A percentile compares a stretch with the other conserved stretches of the same genome.
Evolutionary conservation across 2,113 vertebrate genomes (phyloP).

Genomic region (Illadopsis cleaveri): DNA sequence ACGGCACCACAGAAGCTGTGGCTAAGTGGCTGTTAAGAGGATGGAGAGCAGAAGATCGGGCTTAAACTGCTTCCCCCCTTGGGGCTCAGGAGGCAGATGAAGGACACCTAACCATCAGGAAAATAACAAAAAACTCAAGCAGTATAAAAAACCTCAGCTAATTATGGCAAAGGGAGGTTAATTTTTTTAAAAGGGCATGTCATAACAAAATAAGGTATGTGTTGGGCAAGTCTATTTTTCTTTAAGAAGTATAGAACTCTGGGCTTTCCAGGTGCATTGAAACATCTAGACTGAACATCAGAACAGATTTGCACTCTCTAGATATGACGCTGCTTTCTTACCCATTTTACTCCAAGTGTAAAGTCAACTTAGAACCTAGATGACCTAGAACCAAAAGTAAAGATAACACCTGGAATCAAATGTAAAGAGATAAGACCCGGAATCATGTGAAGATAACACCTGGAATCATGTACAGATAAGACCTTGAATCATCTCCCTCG

Average conservation of each 20-base stretch:
- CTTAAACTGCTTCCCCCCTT: neutral
- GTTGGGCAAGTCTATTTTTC: neutral
- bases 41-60: neutral
- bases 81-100: neutral
- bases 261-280: neutral
- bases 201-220: accelerated
- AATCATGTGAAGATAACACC: too few species aligned
- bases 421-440: neutral
- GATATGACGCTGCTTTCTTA: accelerated
- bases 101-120: neutral
- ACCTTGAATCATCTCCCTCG: accelerated
- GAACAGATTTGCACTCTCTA: neutral
- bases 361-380: neutral
- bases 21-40: neutral
- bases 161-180: neutral
- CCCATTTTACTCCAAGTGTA: accelerated
- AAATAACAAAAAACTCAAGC: neutral
- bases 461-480: neutral
- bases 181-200: neutral
- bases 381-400: neutral
- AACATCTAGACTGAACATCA: neutral
- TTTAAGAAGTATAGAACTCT: neutral
- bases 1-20: neutral
- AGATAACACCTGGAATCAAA: neutral
- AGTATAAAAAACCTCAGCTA: neutral